Base-by-base conservation (phyloP, 2,888 invertebrate genomes). In the Thecophora atra region DNA sequence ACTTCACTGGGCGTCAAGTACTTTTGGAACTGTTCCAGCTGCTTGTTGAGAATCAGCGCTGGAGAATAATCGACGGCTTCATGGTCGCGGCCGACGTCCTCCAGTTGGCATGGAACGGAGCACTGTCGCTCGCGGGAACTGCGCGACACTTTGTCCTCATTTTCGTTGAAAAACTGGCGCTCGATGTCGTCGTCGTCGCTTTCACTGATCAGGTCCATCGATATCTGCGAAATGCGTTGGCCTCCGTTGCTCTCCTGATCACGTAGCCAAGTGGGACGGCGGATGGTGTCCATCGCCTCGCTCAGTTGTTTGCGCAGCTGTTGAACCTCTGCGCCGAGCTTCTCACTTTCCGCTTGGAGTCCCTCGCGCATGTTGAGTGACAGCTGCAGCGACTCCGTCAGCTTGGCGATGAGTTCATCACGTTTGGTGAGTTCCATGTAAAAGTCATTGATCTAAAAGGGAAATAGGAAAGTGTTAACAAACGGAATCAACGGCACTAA, bases 401-500 rank as follows among this genome's bases (percentile, higher is more conserved):
- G 88, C 85, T 93, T 91, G 80, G 91, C 90, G 77, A 94, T 94
- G 80, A 92, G 84, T 78, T 89, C 89, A 81, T 94, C 92, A 79
- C 93, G 91, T 77, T 91, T 89, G 15, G 88, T 87, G 73, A 94
- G 87, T 78, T 91, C 91, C 79, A 88, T 89, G 84, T 93, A 92
- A 84, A 91, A 92, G 85, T 94, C 92, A 84, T 91, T 89, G 80
- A 92, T 88, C 93, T 93, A 86, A 82, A 89, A 89, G 82, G 69
- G 26, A 26, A 11, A 69, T 21, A n/a, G 17, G 26, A 24, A 19
- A 68, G 4, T 8, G 4, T 47, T n/a, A 47, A 2, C n/a, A n/a
- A 7, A 13, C 28, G n/a, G 11, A 73, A 71, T 52, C 11, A 37
- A 37, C 37, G 6, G 37, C 37, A 37, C 11, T 37, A 37, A 37